Evolutionary conservation across 2,888 invertebrate species (phyloP).

Genomic region (Serripes groenlandicus): DNA sequence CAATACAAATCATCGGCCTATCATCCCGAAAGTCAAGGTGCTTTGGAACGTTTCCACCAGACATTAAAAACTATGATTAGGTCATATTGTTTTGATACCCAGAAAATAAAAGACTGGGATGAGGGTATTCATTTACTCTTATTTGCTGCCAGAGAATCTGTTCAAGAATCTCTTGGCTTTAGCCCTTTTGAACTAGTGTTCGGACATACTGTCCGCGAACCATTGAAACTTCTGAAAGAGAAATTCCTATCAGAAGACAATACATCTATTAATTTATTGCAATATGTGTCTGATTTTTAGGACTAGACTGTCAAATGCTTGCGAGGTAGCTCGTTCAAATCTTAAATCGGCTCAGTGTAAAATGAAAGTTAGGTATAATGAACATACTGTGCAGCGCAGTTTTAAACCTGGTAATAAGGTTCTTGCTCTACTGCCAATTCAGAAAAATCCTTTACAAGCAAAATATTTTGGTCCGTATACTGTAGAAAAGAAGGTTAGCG

Average conservation of each 20-base stretch:
- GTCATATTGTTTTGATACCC: conserved; percentile 49
- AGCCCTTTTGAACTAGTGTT: conserved; percentile 54
- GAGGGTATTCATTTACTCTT: conserved; percentile 48
- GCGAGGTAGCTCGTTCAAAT: conserved; percentile 55
- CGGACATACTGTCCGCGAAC: conserved; percentile 33
- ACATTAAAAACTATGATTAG: conserved; percentile 49
- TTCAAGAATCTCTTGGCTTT: conserved; percentile 46
- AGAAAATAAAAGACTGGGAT: conserved; percentile 55
- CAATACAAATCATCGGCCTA: conserved; percentile 54
- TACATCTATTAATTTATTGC: conserved; percentile 28
- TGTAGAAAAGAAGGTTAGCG: too few species aligned
- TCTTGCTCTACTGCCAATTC: too few species aligned
- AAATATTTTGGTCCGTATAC: too few species aligned
- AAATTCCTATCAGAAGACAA: conserved; percentile 38
- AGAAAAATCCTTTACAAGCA: too few species aligned
- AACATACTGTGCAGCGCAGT: too few species aligned
- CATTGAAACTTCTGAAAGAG: conserved; percentile 41
- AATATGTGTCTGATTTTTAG: conserved; percentile 52
- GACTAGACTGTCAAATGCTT: conserved; percentile 21
- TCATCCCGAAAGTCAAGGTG: conserved; percentile 59
- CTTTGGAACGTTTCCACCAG: conserved; percentile 60
- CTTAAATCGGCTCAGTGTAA: conserved; percentile 41
- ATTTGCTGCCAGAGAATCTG: conserved; percentile 57
- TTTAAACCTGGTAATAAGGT: too few species aligned
- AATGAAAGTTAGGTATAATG: too few species aligned